Evolutionary conservation across 2,797 vertebrate species (phyloP), one percentile per base, ranked within the genome.

Genomic region (Lepidocolaptes lacrymiger): DNA sequence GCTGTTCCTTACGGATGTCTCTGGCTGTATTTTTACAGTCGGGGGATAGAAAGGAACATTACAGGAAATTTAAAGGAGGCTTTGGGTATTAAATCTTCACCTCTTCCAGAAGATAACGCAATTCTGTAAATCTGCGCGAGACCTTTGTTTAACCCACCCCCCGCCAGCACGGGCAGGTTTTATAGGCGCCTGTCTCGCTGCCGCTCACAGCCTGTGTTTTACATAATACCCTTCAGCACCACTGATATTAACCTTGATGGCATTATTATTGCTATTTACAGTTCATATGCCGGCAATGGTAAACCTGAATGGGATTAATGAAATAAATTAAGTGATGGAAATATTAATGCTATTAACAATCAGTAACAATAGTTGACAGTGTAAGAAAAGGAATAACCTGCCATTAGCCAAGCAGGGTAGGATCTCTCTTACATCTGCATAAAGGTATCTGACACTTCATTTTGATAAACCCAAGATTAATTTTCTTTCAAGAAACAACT

Each of bases 241-340:
- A 30, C 75, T 88, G 97, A 96, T 95, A 95, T 91, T 94, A 95
- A 92, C 96, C 94, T 96, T 44, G 66, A 95, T 97, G 96, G 89
- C 92, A 94, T 96, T 94, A 92, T 96, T 97, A 96, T 91, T 96
- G 97, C 96, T 97, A 69, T 97, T 97, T 97, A 96, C 92, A 94
- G 91, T 93, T 97, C 83, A 55, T 75, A 82, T 86, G 96, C 88
- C 96, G 95, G 95, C 54, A 94, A 97, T 77, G 87, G 94, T 95
- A 95, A 97, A 95, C 83, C 76, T 26, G 69, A 95, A 94, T 95
- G 90, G 93, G 94, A 95, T 98, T 97, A 97, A 98, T 97, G 96
- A 97, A 97, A 96, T 96, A 97, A 97, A 96, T 96, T 94, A 96
- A 96, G 78, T 89, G 96, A 95, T 96, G 92, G 94, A 96, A 95